Evolutionary conservation across 2,888 invertebrate genomes (phyloP).

Genomic region (Gari tellinella): DNA sequence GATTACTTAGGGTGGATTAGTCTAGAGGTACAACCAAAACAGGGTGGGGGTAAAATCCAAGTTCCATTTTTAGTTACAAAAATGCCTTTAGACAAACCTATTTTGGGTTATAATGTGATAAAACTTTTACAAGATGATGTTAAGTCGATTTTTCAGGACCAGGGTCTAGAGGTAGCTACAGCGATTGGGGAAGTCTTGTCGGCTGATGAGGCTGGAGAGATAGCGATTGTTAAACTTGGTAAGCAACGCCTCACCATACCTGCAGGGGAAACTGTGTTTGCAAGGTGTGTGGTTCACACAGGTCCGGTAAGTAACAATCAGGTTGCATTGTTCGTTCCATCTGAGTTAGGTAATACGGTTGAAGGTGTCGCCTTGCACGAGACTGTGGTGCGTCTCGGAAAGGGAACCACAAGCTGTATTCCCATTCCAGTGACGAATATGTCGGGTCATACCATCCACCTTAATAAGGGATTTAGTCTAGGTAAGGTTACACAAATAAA

Average conservation of each 20-base stretch:
- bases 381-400: slow-evolving; percentile 10
- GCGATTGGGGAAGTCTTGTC: not conserved
- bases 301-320: slow-evolving; percentile 4
- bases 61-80: slow-evolving; percentile 27
- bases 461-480: not conserved
- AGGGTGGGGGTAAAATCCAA: not conserved
- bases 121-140: not conserved
- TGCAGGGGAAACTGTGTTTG: slow-evolving; percentile 5
- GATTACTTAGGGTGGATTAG: slow-evolving; percentile 4
- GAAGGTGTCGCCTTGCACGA: slow-evolving; percentile 9
- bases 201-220: slow-evolving; percentile 9
- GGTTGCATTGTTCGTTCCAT: slow-evolving; percentile 13
- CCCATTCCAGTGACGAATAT: slow-evolving; percentile 13
- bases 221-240: slow-evolving; percentile 12
- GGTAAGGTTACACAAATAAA: slow-evolving; percentile 12
- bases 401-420: slow-evolving; percentile 5
- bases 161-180: slow-evolving; percentile 2
- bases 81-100: slow-evolving; percentile 17
- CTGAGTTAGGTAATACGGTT: not conserved
- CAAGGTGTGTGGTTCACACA: slow-evolving; percentile 9
- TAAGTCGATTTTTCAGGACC: not conserved
- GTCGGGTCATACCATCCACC: not conserved
- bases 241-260: slow-evolving; percentile 9
- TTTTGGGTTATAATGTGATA: slow-evolving; percentile 33
- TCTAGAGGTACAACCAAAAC: not conserved